Evolutionary conservation across 2,888 invertebrate genomes (phyloP).

Genomic region (Panopea generosa): DNA sequence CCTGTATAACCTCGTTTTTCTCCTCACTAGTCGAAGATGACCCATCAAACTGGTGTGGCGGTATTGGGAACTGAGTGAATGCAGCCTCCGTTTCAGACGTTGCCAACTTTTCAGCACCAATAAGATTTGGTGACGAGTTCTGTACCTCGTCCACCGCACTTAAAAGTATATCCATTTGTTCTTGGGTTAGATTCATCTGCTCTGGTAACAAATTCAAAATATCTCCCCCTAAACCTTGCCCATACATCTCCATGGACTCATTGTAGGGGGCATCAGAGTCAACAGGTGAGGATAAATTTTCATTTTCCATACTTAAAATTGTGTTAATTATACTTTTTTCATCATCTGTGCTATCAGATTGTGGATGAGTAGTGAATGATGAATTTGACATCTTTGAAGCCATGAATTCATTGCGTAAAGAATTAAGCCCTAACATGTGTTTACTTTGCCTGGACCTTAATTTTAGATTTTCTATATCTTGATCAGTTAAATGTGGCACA

Average conservation of each 20-base stretch:
- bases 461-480: constrained; percentile 77
- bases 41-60: too few species aligned
- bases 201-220: constrained; percentile 64
- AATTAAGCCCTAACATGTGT: constrained; percentile 20
- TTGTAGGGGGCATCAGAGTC: constrained; percentile 33
- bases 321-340: constrained; percentile 79
- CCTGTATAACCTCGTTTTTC: not conserved
- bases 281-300: constrained; percentile 44
- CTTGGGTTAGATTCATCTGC: constrained; percentile 75
- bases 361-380: constrained; percentile 16
- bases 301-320: constrained; percentile 79
- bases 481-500: constrained; percentile 80
- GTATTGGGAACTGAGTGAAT: constrained; percentile 31
- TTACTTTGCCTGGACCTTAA: constrained; percentile 42
- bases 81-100: constrained; percentile 17
- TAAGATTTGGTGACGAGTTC: constrained; percentile 60
- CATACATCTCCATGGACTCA: constrained; percentile 58
- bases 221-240: constrained; percentile 49
- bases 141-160: constrained; percentile 78
- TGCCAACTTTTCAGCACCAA: constrained; percentile 35
- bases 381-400: constrained; percentile 45
- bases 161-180: constrained; percentile 75
- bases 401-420: constrained; percentile 44
- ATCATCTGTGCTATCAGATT: constrained; percentile 62
- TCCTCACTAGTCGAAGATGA: not conserved